phyloP scores from a whole-genome alignment of 2,113 vertebrate genomes.

The Lamprologus speciosus region DNA sequence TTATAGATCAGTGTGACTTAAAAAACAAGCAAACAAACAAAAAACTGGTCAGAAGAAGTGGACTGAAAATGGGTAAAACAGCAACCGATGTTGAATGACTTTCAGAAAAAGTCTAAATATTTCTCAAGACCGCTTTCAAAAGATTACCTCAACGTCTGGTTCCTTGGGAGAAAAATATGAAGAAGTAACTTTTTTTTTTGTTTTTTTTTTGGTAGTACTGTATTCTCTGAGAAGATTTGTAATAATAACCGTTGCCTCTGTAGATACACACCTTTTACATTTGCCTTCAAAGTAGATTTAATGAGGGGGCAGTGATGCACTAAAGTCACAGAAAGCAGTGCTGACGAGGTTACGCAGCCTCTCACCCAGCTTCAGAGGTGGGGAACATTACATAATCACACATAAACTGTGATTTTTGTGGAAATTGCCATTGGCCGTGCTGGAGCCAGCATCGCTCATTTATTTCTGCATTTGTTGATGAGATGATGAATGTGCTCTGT shows the following conservation, averaged over 20 bases:
- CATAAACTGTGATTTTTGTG: conserved; percentile 2
- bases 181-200: not conserved
- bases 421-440: not conserved
- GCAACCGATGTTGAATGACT: not conserved
- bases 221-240: not conserved
- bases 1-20: not conserved
- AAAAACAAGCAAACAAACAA: not conserved
- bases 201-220: not conserved
- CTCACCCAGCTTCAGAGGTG: not conserved
- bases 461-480: conserved; percentile 14
- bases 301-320: not conserved
- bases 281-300: not conserved
- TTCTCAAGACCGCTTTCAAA: not conserved
- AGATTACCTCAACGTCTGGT: not conserved
- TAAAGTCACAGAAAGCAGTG: not conserved
- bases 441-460: not conserved
- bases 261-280: not conserved
- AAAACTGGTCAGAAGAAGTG: not conserved
- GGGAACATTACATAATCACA: not conserved
- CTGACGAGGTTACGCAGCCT: not conserved
- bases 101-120: not conserved
- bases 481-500: conserved; percentile 12
- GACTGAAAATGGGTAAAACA: not conserved
- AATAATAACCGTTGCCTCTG: not conserved
- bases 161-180: not conserved